These are phyloP conservation scores for Columba livia DNA, from an alignment of 2,113 vertebrate species.

Conservation along the genomic window DNA sequence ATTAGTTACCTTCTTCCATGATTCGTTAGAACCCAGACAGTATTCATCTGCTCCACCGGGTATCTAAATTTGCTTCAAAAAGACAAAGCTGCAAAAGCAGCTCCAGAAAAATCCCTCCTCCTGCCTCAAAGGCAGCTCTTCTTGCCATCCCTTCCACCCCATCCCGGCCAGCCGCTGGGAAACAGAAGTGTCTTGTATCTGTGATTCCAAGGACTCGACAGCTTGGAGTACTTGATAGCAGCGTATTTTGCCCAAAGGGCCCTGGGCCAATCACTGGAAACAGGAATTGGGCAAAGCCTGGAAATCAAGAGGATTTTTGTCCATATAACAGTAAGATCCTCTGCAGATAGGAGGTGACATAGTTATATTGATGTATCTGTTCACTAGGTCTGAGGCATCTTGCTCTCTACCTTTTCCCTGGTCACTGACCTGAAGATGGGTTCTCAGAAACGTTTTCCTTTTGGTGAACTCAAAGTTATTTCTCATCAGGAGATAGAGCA, in stretches of 20 bases:
- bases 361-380: background rate
- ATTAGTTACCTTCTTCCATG: background rate
- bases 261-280: background rate
- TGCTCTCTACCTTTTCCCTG: background rate
- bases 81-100: background rate
- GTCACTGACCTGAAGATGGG: slow-evolving; percentile 90
- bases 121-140: background rate
- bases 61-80: background rate
- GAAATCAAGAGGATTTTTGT: background rate
- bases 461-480: slow-evolving; percentile 98
- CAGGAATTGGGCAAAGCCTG: background rate
- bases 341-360: background rate
- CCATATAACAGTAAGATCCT: background rate
- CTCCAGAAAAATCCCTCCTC: background rate
- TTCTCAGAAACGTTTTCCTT: slow-evolving; percentile 91
- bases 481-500: slow-evolving; percentile 95
- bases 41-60: background rate
- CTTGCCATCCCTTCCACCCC: background rate
- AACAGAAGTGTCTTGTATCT: background rate
- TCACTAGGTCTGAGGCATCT: background rate
- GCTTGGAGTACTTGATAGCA: background rate
- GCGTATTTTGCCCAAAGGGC: background rate
- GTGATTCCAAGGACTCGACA: background rate
- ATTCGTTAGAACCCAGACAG: background rate
- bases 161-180: background rate